phyloP scores from a whole-genome alignment of 1,140 invertebrate species.

The Triops longicaudatus region DNA sequence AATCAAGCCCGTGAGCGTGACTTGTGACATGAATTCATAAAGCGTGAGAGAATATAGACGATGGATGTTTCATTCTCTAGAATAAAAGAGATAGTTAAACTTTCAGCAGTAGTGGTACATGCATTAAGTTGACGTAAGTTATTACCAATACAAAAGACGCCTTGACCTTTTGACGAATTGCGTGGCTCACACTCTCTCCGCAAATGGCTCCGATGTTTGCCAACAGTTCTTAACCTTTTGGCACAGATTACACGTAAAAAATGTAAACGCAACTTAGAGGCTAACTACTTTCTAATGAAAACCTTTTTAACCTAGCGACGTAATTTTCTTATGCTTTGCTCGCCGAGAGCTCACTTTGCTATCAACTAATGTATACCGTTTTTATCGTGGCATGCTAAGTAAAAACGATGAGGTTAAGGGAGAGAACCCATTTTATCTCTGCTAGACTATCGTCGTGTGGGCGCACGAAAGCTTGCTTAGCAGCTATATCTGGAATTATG shows the following conservation, averaged over 20 bases:
- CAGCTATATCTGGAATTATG: no score
- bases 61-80: neutral
- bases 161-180: neutral
- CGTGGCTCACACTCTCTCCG: constrained; percentile 4
- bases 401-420: no score
- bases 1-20: neutral
- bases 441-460: no score
- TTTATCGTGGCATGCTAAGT: no score
- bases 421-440: no score
- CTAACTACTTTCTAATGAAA: neutral
- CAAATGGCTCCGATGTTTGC: neutral
- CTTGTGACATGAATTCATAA: neutral
- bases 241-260: neutral
- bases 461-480: no score
- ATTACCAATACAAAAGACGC: constrained; percentile 11
- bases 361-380: no score
- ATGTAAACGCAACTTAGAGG: neutral
- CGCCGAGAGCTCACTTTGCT: no score
- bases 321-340: no score
- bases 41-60: neutral
- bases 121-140: neutral
- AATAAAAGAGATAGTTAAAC: neutral
- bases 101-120: neutral
- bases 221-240: neutral
- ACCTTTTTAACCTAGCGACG: no score